These are phyloP conservation scores for Ramphastos sulfuratus DNA, from an alignment of 2,113 vertebrate species.

Conservation along the genomic window DNA sequence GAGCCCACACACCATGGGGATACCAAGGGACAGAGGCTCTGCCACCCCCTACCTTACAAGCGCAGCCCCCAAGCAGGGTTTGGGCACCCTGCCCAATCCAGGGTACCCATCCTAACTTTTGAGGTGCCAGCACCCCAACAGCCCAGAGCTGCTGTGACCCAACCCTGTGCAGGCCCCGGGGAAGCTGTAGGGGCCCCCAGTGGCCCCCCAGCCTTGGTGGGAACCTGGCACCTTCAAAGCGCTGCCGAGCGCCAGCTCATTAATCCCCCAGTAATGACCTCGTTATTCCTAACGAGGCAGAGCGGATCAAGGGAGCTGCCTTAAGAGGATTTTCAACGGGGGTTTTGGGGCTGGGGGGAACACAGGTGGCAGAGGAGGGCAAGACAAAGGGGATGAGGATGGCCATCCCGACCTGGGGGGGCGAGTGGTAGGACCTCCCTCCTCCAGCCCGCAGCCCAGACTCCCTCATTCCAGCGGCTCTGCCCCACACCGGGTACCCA, in stretches of 20 bases:
- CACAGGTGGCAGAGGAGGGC: conserved; percentile 21
- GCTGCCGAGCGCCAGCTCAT: not conserved
- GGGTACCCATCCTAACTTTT: not conserved
- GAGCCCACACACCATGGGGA: not conserved
- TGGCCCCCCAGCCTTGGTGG: not conserved
- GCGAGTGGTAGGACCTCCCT: rapidly evolving
- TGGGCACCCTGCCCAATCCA: not conserved
- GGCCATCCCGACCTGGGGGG: not conserved
- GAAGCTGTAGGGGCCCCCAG: not conserved
- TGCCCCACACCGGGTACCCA: not conserved
- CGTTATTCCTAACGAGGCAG: conserved; percentile 45
- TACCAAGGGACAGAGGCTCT: not conserved
- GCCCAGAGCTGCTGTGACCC: not conserved
- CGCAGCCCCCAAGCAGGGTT: not conserved
- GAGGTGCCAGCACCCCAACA: not conserved
- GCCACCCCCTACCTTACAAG: not conserved
- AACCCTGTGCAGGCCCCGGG: rapidly evolving
- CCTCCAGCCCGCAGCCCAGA: not conserved
- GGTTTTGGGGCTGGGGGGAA: not conserved
- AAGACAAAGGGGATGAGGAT: not conserved
- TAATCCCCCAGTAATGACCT: conserved; percentile 61
- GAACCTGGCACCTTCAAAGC: conserved; percentile 13
- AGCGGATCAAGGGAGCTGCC: conserved; percentile 30
- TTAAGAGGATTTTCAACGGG: conserved; percentile 24
- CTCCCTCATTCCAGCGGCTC: not conserved